Conservation (phyloP, 2,888 invertebrate genomes). For the Boloria selene region DNA sequence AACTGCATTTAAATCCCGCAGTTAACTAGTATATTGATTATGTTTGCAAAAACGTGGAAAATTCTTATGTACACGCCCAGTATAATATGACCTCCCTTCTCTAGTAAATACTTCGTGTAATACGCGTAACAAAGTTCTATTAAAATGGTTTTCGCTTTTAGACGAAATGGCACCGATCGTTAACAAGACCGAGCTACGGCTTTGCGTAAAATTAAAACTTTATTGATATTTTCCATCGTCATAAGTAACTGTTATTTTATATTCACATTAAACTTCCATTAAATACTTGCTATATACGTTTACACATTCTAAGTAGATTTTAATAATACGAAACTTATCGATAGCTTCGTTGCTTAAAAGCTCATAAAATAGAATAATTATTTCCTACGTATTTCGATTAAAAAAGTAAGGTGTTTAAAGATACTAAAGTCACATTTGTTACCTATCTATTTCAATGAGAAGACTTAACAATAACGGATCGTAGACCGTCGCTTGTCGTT, state of each 20-base stretch:
- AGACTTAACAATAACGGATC: slow-evolving; percentile 17
- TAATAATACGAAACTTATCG: not conserved
- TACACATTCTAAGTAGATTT: not conserved
- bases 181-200: slow-evolving; percentile 8
- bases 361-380: too few species aligned
- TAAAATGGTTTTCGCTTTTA: slow-evolving; percentile 34
- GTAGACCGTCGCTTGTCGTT: slow-evolving; percentile 22
- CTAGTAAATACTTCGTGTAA: slow-evolving; percentile 21
- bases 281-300: slow-evolving; percentile 3
- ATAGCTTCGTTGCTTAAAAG: not conserved
- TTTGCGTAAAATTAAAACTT: slow-evolving; percentile 27
- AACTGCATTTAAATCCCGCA: slow-evolving; percentile 24
- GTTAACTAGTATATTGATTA: slow-evolving; percentile 50
- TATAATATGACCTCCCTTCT: slow-evolving; percentile 31
- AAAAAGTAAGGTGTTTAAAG: too few species aligned
- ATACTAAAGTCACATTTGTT: not conserved
- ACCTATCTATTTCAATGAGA: slow-evolving; percentile 15
- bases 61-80: slow-evolving; percentile 32
- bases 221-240: slow-evolving; percentile 36
- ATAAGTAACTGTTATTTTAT: slow-evolving; percentile 16
- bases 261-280: slow-evolving; percentile 1
- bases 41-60: slow-evolving; percentile 49
- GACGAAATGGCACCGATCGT: slow-evolving; percentile 44
- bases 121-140: slow-evolving; percentile 18
- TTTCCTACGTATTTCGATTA: too few species aligned